Base-by-base conservation (phyloP, 2,113 vertebrate genomes). In the Mustela nigripes region DNA sequence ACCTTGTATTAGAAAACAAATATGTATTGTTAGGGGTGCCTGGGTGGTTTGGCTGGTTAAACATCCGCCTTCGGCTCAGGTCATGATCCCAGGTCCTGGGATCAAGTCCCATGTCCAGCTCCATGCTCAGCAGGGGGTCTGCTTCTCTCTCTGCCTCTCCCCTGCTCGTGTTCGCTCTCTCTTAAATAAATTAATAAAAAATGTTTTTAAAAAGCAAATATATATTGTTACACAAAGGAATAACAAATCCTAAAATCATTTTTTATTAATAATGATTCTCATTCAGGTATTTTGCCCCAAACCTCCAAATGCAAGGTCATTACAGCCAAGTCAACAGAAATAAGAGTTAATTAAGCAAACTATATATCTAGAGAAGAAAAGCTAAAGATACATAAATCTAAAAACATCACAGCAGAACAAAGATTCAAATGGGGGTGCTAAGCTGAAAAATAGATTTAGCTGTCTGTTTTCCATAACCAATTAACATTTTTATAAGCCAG, bases 251-350 rank as follows among this genome's bases (percentile, higher is more conserved):
- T 90, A 94, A 53, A 69, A 73, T 7, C 22, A 39, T 6, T 28
- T 79, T 87, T 96, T 88, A 88, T 80, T 91, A 84, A 76, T 84
- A 60, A 92, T 85, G 33, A 65, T 95, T 97, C 82, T 50, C 39
- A 33, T 76, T 88, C 48, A 76, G 80, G 93, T 88, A 84, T 50
- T 95, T 76, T 58, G 8, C 31, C 36, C 33, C 2, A 10, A 74
- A n/a, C 50, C 33, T 89, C n/a, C 18, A 91, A 69, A 94, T 69
- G 42, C 56, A 94, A 94, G n/a, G 33, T 93, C 33, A 9, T 80
- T 65, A 48, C 7, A 50, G 26, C 39, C 92, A 90, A 93, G 36
- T 60, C 60, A 91, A 88, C 81, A 93, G 62, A 95, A 85, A 71
- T 2, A 48, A 56, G 33, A 85, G 62, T 91, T 92, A 42, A 91